Conservation (phyloP, 2,888 invertebrate genomes). For the Eremobia ochroleuca region DNA sequence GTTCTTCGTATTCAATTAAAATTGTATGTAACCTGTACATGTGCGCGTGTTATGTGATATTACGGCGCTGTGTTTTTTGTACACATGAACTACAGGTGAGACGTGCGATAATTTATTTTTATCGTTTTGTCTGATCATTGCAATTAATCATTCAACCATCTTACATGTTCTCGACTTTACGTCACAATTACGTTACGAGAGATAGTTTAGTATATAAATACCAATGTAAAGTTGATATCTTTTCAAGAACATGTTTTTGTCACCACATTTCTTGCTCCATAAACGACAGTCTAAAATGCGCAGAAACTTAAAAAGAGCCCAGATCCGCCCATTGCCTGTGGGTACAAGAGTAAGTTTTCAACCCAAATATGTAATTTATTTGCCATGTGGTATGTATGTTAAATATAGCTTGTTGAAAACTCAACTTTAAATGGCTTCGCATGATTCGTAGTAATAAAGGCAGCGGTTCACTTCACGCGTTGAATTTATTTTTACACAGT, state of each 20-base stretch:
- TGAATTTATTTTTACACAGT: constrained; percentile 56
- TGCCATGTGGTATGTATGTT: constrained; percentile 40
- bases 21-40: constrained; percentile 33
- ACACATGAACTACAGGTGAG: neutral
- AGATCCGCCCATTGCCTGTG: constrained; percentile 12
- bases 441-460: constrained; percentile 72
- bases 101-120: neutral
- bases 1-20: constrained; percentile 62
- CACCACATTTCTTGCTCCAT: neutral
- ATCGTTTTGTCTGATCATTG: neutral
- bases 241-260: neutral
- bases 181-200: neutral
- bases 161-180: neutral
- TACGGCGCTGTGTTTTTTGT: constrained; percentile 4
- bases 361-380: constrained; percentile 48
- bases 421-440: constrained; percentile 69
- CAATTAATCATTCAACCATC: neutral
- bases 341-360: constrained; percentile 11
- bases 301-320: neutral
- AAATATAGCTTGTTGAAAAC: constrained; percentile 65
- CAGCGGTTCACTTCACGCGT: constrained; percentile 56
- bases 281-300: neutral
- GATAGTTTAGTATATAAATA: too few relatives aligned
- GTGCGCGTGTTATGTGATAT: constrained; percentile 9
- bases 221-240: too few relatives aligned